Evolutionary conservation across 2,797 vertebrate genomes (phyloP).

Genomic region (Lophius americanus): DNA sequence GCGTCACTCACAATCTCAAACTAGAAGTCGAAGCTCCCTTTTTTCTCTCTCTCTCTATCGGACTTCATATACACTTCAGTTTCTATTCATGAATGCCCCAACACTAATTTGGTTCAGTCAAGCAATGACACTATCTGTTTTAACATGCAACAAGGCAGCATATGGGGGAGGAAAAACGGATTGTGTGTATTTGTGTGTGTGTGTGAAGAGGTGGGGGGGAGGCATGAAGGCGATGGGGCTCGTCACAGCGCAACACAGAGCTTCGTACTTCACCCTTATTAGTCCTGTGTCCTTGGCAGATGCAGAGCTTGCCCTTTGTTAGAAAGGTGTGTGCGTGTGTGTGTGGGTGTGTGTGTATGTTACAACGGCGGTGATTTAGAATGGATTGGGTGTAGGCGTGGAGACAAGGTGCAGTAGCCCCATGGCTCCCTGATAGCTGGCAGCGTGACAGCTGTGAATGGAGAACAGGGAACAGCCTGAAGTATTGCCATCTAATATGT

Average conservation of each 20-base stretch:
- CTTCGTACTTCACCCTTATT: constrained; percentile 80
- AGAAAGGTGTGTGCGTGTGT: constrained; percentile 76
- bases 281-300: constrained; percentile 84
- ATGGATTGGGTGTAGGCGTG: constrained; percentile 81
- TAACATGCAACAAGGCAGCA: constrained; percentile 77
- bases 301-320: constrained; percentile 84
- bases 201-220: constrained; percentile 32
- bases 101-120: constrained; percentile 73
- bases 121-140: constrained; percentile 77
- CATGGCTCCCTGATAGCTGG: constrained; percentile 80
- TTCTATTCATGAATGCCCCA: constrained; percentile 72
- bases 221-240: constrained; percentile 62
- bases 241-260: constrained; percentile 65
- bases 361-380: constrained; percentile 83
- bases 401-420: constrained; percentile 84
- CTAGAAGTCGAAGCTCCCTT: constrained; percentile 36
- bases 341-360: constrained; percentile 68
- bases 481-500: constrained; percentile 85
- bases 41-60: constrained; percentile 29
- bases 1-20: constrained; percentile 55
- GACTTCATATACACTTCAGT: constrained; percentile 59
- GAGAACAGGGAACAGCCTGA: constrained; percentile 83
- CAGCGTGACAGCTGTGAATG: constrained; percentile 84
- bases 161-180: constrained; percentile 43
- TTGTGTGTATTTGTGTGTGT: constrained; percentile 33